Percentiles rank a stretch among this genome's conserved stretches.
These are phyloP conservation scores for Acanthurus lineatus DNA, from an alignment of 2,797 vertebrate genomes.

Conservation along the genomic window DNA sequence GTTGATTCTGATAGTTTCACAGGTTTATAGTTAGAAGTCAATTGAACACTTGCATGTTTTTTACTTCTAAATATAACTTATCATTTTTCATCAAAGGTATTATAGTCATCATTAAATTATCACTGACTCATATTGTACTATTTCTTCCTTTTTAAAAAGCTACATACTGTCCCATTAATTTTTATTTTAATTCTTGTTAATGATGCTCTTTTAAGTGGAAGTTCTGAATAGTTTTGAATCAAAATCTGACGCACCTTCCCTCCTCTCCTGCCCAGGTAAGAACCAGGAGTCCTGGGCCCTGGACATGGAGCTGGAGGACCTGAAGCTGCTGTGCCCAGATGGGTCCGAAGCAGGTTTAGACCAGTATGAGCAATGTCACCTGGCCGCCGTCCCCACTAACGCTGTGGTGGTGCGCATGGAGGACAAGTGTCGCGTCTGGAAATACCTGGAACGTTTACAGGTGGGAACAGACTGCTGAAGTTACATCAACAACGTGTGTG, in stretches of 20 bases:
- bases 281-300: constrained; percentile 89
- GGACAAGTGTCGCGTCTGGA: constrained; percentile 88
- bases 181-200: neutral
- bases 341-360: constrained; percentile 80
- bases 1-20: too few species aligned
- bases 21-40: too few species aligned
- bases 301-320: constrained; percentile 88
- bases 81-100: too few species aligned
- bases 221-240: neutral
- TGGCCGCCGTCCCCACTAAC: constrained; percentile 85
- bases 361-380: constrained; percentile 81
- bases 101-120: too few species aligned
- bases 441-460: constrained; percentile 87
- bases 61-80: too few species aligned
- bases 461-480: constrained; percentile 64
- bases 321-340: constrained; percentile 88
- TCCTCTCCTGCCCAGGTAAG: constrained; percentile 72
- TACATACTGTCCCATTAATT: too few species aligned
- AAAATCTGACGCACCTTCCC: neutral
- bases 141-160: too few species aligned
- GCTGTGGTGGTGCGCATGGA: constrained; percentile 86
- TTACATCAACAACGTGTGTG: constrained; percentile 3
- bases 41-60: too few species aligned
- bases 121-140: too few species aligned
- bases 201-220: too few species aligned